Conservation (phyloP, 2,888 invertebrate species). For the Diplolepis rosae region DNA sequence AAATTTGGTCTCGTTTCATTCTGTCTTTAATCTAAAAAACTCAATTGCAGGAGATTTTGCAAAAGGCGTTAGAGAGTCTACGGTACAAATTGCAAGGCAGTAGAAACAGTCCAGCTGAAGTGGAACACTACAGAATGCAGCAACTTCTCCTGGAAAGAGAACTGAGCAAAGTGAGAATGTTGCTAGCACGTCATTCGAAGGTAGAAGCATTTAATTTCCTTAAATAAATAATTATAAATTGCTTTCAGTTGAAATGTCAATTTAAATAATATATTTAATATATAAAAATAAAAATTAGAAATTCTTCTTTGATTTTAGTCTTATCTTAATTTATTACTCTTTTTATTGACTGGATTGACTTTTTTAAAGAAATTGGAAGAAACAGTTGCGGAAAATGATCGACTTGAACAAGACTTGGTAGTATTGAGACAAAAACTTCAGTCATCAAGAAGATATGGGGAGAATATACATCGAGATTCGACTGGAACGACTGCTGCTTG, state of each 20-base stretch:
- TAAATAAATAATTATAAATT: too few relatives aligned
- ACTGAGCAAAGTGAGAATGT: constrained; percentile 87
- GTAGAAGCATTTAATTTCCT: constrained; percentile 72
- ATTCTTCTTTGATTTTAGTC: too few relatives aligned
- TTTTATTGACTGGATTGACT: not conserved
- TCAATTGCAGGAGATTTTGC: constrained; percentile 77
- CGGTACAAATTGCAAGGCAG: constrained; percentile 81
- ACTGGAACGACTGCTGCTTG: constrained; percentile 80
- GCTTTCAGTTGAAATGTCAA: too few relatives aligned
- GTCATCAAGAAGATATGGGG: constrained; percentile 77
- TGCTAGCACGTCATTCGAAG: constrained; percentile 94
- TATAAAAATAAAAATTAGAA: too few relatives aligned
- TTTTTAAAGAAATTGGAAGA: constrained; percentile 86
- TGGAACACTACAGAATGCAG: constrained; percentile 82
- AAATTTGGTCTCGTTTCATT: not conserved
- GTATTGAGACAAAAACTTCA: constrained; percentile 89
- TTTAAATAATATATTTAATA: too few relatives aligned
- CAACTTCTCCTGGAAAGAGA: constrained; percentile 85
- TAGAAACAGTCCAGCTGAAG: constrained; percentile 77
- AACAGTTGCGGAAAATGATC: constrained; percentile 92
- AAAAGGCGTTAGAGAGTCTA: constrained; percentile 80
- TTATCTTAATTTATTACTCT: too few relatives aligned
- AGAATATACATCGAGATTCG: constrained; percentile 62
- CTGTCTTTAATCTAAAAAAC: constrained; percentile 24
- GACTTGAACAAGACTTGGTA: constrained; percentile 90